These are phyloP conservation scores for Hyles lineata DNA, from an alignment of 2,888 invertebrate species.

Conservation along the genomic window DNA sequence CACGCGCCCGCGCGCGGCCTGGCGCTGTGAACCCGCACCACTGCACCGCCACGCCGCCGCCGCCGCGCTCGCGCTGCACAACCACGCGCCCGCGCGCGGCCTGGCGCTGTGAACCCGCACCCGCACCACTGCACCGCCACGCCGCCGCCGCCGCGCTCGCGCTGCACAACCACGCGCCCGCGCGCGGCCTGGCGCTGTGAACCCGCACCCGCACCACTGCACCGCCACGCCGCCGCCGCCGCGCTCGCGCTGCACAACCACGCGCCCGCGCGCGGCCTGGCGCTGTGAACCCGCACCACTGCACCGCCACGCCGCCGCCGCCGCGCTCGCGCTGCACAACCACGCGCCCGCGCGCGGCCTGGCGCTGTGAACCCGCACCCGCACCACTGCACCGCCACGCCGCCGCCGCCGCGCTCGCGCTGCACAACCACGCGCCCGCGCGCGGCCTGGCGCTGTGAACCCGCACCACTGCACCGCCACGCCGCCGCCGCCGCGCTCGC, in stretches of 20 bases:
- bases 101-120: constrained; percentile 48
- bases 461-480: constrained; percentile 93
- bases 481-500: constrained; percentile 96
- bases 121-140: constrained; percentile 86
- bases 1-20: too few species aligned
- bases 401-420: too few species aligned
- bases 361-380: constrained; percentile 49
- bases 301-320: constrained; percentile 94
- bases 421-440: too few species aligned
- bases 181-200: constrained; percentile 85
- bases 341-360: constrained; percentile 91
- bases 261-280: too few species aligned
- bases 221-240: too few species aligned
- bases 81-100: constrained; percentile 92
- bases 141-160: constrained; percentile 96
- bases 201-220: constrained; percentile 1
- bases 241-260: too few species aligned
- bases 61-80: constrained; percentile 95
- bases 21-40: too few species aligned
- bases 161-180: constrained; percentile 93
- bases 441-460: too few species aligned
- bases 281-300: not conserved
- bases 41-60: constrained; percentile 96
- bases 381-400: not conserved
- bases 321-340: constrained; percentile 94